Base-by-base conservation (phyloP, 2,113 vertebrate species). In the Paedocypris sp. region DNA sequence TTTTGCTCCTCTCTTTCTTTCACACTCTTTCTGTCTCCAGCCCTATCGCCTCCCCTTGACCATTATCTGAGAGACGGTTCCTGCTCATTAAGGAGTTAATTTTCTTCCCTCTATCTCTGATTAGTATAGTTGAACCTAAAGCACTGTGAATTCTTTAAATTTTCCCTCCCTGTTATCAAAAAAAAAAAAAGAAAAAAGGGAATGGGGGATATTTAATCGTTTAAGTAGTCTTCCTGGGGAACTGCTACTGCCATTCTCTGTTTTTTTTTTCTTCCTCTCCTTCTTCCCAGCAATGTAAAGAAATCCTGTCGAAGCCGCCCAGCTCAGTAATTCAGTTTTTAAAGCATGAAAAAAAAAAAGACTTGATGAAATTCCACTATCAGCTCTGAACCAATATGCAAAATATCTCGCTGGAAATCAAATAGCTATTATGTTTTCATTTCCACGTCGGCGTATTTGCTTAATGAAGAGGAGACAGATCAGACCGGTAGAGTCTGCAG, bases 381-480 rank as follows among this genome's bases (percentile, higher is more conserved):
- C 93, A 97, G 94, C 84, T 75, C 89, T 62, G 82, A 97, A 92
- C 92, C 94, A 94, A 97, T 97, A 97, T 98, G 94, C 94, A 98
- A 97, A 97, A 88, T 97, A 97, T 98, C 94, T 97, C 87, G 41
- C 83, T 83, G 83, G 91, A 89, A 97, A 96, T 98, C 93, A 97
- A 97, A 97, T 91, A 93, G 94, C 93, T 96, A 94, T 98, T 98
- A 97, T 97, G 93, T 97, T 95, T 94, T 91, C 93, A 95, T 97
- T 97, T 94, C 92, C 91, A 95, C 91, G 88, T 89, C 85, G 78
- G 90, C 91, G 87, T 94, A 94, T 94, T 90, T 86, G 92, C 92
- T 94, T 98, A 97, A 97, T 95, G 94, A 97, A 96, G 91, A 93
- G 91, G 91, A 92, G 93, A 91, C 87, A 87, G 90, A 93, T 91